Conservation (phyloP, 2,113 vertebrate species). For the Corvus cornix region DNA sequence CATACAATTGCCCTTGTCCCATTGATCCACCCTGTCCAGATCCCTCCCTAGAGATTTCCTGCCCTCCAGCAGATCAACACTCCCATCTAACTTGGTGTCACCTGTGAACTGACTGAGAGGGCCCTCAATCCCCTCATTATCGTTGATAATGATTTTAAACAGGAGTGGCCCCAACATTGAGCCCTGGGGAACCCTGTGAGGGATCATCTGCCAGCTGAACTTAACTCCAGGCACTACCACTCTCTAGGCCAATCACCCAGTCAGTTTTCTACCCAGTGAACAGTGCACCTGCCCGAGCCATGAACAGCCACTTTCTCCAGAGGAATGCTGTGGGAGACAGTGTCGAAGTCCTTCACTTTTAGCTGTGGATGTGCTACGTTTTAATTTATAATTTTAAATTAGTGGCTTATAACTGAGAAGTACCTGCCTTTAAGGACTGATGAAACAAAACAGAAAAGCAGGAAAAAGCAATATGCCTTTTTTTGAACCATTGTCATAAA, state of each 20-base stretch:
- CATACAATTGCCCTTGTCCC: rapidly evolving
- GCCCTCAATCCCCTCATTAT: background rate
- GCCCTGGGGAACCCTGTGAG: background rate
- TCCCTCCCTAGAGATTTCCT: background rate
- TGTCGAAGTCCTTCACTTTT: background rate
- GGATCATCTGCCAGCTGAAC: background rate
- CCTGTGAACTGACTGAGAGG: background rate
- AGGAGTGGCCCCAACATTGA: background rate
- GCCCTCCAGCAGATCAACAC: background rate
- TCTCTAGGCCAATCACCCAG: background rate
- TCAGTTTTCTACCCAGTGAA: background rate
- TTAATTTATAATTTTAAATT: background rate
- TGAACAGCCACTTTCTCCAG: background rate
- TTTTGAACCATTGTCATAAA: conserved; percentile 23
- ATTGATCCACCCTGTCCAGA: background rate
- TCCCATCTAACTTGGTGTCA: background rate
- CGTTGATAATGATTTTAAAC: rapidly evolving
- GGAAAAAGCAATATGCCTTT: background rate
- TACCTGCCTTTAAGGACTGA: background rate
- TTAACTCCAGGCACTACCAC: background rate
- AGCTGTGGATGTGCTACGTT: background rate
- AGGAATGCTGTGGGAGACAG: background rate
- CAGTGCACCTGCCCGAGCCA: too few species aligned
- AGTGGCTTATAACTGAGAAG: background rate
- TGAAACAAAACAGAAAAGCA: background rate